phyloP scores from a whole-genome alignment of 2,888 invertebrate genomes.

The Tipula confusa region DNA sequence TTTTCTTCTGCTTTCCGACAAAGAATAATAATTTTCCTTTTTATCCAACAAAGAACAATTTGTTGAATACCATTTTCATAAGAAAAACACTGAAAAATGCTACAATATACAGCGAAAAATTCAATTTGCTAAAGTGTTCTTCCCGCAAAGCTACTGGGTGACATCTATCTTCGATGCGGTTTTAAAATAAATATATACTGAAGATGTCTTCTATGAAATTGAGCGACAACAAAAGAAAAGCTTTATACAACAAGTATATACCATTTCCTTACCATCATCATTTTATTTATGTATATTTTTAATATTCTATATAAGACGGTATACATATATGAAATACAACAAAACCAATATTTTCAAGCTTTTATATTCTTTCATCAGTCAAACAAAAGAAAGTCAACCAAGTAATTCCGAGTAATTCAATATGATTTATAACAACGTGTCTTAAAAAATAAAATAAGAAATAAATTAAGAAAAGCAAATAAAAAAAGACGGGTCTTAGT shows the following conservation, averaged over 20 bases:
- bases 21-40: no score
- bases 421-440: background rate
- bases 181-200: background rate
- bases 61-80: no score
- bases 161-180: background rate
- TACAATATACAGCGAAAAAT: no score
- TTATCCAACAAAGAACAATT: no score
- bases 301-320: background rate
- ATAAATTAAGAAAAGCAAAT: background rate
- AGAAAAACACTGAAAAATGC: no score
- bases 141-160: background rate
- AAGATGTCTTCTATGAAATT: background rate
- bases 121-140: background rate
- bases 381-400: background rate
- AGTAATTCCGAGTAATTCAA: background rate
- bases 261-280: background rate
- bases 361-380: constrained; percentile 8
- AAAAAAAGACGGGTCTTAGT: background rate
- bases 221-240: background rate
- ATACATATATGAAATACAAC: background rate
- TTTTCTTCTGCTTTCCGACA: no score
- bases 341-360: background rate
- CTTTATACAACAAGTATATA: background rate
- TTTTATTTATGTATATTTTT: background rate
- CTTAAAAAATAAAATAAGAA: background rate